Evolutionary conservation across 2,113 vertebrate genomes (phyloP).

Genomic region (Pteropus alecto): DNA sequence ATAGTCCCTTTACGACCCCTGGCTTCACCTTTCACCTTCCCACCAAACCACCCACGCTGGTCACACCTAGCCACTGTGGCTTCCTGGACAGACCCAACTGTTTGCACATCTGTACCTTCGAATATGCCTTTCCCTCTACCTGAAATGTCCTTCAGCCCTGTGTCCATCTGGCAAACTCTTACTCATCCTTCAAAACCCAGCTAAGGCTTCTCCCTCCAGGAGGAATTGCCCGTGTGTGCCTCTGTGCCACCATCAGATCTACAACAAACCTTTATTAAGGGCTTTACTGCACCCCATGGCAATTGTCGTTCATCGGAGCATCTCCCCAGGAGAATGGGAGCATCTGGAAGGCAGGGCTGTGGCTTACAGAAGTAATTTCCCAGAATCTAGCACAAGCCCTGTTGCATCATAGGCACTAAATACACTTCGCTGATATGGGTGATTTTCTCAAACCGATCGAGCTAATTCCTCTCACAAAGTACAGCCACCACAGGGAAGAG

Average conservation of each 20-base stretch:
- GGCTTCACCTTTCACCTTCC: neutral
- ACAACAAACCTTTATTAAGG: neutral
- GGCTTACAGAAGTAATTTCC: neutral
- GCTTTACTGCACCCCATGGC: neutral
- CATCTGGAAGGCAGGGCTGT: rapidly evolving
- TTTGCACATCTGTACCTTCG: neutral
- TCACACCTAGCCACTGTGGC: rapidly evolving
- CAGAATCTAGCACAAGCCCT: neutral
- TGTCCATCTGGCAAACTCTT: neutral
- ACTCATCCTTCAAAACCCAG: neutral
- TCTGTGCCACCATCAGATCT: too few species aligned
- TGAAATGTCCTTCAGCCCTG: neutral
- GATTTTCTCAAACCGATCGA: neutral
- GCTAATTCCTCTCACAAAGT: neutral
- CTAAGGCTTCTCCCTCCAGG: neutral
- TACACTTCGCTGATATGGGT: neutral
- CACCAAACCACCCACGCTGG: neutral
- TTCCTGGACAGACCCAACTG: neutral
- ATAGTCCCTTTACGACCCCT: neutral
- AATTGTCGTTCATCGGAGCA: neutral
- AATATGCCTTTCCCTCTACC: neutral
- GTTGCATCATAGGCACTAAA: neutral
- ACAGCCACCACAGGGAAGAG: neutral
- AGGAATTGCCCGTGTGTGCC: neutral
- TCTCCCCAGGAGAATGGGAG: neutral